Conservation (phyloP, 2,113 vertebrate species). For the Rhabdornis inornatus region DNA sequence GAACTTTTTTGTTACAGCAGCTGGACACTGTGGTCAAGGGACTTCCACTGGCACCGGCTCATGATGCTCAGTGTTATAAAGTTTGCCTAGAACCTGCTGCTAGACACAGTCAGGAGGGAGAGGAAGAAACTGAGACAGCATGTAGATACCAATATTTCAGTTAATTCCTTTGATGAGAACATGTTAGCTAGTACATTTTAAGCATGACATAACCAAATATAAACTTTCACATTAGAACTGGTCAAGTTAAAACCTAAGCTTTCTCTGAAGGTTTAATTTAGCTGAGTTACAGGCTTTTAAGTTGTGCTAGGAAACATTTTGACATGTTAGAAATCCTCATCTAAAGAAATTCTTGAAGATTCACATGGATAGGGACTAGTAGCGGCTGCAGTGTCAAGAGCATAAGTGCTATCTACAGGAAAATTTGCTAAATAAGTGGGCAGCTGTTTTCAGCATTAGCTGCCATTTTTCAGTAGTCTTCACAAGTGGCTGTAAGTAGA, state of each 20-base stretch:
- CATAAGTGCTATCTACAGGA: background rate
- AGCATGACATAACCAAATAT: background rate
- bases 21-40: background rate
- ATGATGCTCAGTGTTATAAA: background rate
- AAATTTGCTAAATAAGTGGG: constrained; percentile 46
- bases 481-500: constrained; percentile 1
- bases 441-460: constrained; percentile 18
- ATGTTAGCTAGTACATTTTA: background rate
- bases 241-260: background rate
- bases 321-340: background rate
- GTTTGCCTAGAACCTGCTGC: background rate
- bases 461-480: constrained; percentile 46
- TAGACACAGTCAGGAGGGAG: background rate
- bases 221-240: background rate
- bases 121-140: background rate
- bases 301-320: background rate
- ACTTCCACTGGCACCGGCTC: background rate
- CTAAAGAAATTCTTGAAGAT: constrained; percentile 17
- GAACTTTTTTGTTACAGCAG: background rate
- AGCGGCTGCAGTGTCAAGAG: constrained; percentile 26
- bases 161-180: background rate
- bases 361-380: background rate
- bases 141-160: background rate
- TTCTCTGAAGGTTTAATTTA: background rate
- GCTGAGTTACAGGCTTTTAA: background rate